Conservation (phyloP, 2,888 invertebrate genomes). For the Pseudoips prasinana region DNA sequence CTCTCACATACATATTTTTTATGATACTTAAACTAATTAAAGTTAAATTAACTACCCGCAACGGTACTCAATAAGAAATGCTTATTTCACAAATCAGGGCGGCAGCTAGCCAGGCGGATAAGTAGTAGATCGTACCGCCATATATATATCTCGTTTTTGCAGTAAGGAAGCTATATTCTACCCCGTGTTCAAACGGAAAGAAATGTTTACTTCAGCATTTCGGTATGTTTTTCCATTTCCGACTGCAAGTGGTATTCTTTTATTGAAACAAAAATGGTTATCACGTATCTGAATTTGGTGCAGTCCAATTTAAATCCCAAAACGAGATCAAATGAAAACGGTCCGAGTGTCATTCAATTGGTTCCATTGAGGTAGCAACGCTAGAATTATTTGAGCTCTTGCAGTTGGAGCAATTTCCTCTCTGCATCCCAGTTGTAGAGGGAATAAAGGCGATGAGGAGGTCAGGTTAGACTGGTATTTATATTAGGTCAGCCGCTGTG, state of each 20-base stretch:
- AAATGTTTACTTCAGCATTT: no score
- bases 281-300: constrained; percentile 22
- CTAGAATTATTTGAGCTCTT: constrained; percentile 37
- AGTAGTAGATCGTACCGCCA: no score
- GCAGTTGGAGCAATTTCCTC: constrained; percentile 17
- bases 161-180: no score
- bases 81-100: no score
- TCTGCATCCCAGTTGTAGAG: constrained; percentile 29
- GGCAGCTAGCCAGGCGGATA: no score
- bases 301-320: constrained; percentile 39
- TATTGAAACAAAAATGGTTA: constrained; percentile 17
- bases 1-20: no score
- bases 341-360: constrained; percentile 41
- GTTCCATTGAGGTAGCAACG: constrained; percentile 27
- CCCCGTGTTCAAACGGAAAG: no score
- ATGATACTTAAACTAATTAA: no score
- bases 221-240: no score
- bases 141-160: no score
- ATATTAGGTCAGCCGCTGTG: constrained; percentile 43
- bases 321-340: constrained; percentile 45
- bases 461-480: constrained; percentile 33
- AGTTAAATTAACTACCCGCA: no score
- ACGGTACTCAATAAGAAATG: no score
- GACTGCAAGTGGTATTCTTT: constrained; percentile 7
- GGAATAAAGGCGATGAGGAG: constrained; percentile 17